Base-by-base conservation (phyloP, 2,797 vertebrate genomes). In the Cyclopterus lumpus region DNA sequence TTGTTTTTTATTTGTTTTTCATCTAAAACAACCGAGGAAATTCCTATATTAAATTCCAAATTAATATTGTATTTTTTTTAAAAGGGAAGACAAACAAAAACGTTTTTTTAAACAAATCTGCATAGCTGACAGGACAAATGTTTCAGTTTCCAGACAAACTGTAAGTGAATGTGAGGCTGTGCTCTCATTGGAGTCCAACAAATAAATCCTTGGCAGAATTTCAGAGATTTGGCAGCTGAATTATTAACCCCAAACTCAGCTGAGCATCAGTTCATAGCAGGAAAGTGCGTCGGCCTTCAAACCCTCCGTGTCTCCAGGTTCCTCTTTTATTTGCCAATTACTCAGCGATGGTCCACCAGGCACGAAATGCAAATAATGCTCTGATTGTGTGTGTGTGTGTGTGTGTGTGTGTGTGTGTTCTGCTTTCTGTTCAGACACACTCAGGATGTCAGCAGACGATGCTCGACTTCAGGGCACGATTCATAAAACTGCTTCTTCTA, bases 281-380 rank as follows among this genome's bases (percentile, higher is more conserved):
- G 63, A 63, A 48, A 63, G 44, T 67, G 61, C 40, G 44, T 62
- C 51, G 9, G 28, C 74, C 67, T 73, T 80, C 69, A 66, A 68
- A 62, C 49, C 32, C 9, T 58, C 67, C 34, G 0, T 71, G 48
- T 68, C 75, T 70, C 64, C 58, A 64, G 67, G 67, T 79, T 54
- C 38, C 44, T 57, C 72, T 71, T 86, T 77, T 62, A 81, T 80
- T 83, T 71, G 64, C 64, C 75, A 62, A 6, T 86, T 63, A 68
- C 53, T 73, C 68, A 51, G 44, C 2, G 20, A 3, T 49, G 22
- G 28, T 40, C 65, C 22, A 15, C 22, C 44, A 63, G 36, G 57
- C 65, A 73, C 70, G 72, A 69, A 80, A 53, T 73, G 4, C 58
- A 82, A 77, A 75, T 71, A 73, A 70, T 70, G 48, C 24, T 81